These are phyloP conservation scores for Phylloscopus collybita DNA, from an alignment of 2,797 vertebrate genomes.

Conservation along the genomic window DNA sequence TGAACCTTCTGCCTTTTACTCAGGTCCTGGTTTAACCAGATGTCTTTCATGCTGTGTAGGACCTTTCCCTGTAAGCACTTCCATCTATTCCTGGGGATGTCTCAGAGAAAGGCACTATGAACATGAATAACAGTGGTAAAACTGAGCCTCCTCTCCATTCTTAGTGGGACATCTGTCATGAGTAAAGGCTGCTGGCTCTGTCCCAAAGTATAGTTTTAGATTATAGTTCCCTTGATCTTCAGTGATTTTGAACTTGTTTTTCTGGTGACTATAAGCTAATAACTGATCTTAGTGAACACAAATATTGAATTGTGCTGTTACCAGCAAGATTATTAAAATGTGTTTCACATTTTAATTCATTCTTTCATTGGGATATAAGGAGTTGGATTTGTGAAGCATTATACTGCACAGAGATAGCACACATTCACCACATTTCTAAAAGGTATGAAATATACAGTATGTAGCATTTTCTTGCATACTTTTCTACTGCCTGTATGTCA, in stretches of 20 bases:
- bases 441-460: slow-evolving; percentile 50
- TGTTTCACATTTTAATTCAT: slow-evolving; percentile 49
- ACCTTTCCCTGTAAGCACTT: slow-evolving; percentile 12
- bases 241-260: slow-evolving; percentile 48
- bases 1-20: slow-evolving; percentile 58
- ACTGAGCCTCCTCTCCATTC: slow-evolving; percentile 36
- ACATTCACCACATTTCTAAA: slow-evolving; percentile 39
- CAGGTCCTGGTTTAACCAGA: slow-evolving; percentile 30
- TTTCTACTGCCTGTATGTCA: slow-evolving; percentile 79
- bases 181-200: slow-evolving; percentile 54
- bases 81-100: neutral
- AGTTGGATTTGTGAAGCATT: slow-evolving; percentile 36
- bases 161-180: slow-evolving; percentile 17
- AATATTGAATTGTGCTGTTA: slow-evolving; percentile 30
- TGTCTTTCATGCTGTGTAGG: neutral
- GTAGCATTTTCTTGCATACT: slow-evolving; percentile 71
- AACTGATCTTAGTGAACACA: slow-evolving; percentile 24
- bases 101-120: slow-evolving; percentile 11
- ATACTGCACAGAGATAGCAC: slow-evolving; percentile 45
- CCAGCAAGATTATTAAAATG: slow-evolving; percentile 32
- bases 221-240: slow-evolving; percentile 62
- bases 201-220: slow-evolving; percentile 43
- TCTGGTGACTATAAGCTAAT: slow-evolving; percentile 56
- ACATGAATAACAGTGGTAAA: slow-evolving; percentile 10
- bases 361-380: slow-evolving; percentile 49